These are phyloP conservation scores for Tipula lateralis DNA, from an alignment of 2,888 invertebrate genomes.

Conservation along the genomic window DNA sequence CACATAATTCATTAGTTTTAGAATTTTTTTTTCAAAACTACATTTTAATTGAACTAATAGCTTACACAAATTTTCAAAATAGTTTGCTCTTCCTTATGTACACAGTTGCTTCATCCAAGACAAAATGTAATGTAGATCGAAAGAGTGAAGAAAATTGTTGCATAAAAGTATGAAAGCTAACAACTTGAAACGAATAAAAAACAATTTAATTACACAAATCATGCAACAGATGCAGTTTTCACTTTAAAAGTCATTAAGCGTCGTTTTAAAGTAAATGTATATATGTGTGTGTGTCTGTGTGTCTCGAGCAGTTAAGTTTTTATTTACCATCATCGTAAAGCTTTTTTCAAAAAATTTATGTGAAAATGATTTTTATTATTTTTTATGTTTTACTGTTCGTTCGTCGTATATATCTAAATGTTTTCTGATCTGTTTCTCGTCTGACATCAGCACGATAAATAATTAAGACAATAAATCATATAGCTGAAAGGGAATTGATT, in stretches of 20 bases:
- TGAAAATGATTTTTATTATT: background rate
- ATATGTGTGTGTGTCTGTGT: background rate
- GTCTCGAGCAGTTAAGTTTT: no score
- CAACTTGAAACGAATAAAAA: background rate
- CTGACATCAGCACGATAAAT: background rate
- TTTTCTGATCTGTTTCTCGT: background rate
- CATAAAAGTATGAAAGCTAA: background rate
- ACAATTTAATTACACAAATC: conserved; percentile 1
- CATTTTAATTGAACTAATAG: background rate
- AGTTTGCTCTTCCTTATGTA: background rate
- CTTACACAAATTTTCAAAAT: background rate
- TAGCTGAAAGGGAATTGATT: background rate
- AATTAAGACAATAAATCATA: background rate
- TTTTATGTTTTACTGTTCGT: background rate
- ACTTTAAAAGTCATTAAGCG: background rate
- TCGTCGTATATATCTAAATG: background rate
- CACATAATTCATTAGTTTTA: background rate
- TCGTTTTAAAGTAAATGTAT: background rate
- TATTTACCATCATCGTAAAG: background rate
- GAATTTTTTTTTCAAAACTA: background rate
- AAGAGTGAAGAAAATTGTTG: background rate
- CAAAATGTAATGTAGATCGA: background rate
- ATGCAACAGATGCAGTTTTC: background rate
- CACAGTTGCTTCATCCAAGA: background rate
- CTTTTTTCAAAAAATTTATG: background rate